phyloP scores from a whole-genome alignment of 2,113 vertebrate genomes.

The Hippocampus mohnikei region DNA sequence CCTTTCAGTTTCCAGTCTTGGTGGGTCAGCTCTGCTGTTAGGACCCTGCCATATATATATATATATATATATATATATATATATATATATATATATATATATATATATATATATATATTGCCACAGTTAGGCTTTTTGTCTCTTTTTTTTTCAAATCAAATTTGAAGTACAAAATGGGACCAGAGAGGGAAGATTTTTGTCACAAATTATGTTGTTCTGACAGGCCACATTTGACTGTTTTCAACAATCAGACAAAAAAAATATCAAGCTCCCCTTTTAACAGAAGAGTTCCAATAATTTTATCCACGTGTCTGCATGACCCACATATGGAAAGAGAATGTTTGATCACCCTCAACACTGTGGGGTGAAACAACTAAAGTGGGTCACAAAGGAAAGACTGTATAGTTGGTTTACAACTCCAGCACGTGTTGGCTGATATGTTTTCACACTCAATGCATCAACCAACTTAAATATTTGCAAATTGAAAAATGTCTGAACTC shows the following conservation, averaged over 20 bases:
- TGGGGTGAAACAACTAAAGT: conserved; percentile 40
- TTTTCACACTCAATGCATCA: conserved; percentile 8
- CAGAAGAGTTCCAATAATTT: neutral
- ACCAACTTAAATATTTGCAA: neutral
- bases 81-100: too few species aligned
- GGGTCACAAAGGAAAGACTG: conserved; percentile 22
- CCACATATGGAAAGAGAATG: conserved; percentile 27
- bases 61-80: too few species aligned
- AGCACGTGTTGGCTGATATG: conserved; percentile 21
- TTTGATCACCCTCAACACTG: conserved; percentile 34
- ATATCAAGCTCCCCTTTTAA: neutral
- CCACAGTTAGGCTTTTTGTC: neutral
- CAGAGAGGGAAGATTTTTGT: too few species aligned
- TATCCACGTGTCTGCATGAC: neutral
- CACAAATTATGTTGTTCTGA: too few species aligned
- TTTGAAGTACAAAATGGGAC: too few species aligned
- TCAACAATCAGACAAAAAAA: too few species aligned
- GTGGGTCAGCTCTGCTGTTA: too few species aligned
- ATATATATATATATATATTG: too few species aligned
- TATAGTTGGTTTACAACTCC: conserved; percentile 15
- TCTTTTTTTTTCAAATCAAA: neutral
- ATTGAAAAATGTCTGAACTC: neutral
- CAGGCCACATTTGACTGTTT: too few species aligned
- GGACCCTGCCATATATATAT: too few species aligned
- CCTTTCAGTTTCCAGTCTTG: too few species aligned